These are phyloP conservation scores for Phasia obesa DNA, from an alignment of 2,888 invertebrate genomes.

Conservation along the genomic window DNA sequence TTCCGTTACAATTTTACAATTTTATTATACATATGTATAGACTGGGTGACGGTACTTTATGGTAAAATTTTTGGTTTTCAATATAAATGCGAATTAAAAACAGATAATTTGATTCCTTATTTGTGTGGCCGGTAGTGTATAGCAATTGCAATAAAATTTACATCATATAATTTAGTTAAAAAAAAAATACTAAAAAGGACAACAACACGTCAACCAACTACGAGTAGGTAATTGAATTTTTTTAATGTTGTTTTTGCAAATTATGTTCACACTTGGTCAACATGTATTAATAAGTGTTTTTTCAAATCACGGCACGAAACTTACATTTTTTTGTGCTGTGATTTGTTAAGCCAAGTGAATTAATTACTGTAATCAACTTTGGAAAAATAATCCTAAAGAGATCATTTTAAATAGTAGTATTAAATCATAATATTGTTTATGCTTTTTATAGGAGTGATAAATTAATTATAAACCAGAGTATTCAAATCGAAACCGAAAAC, in stretches of 20 bases:
- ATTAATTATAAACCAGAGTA: too few species aligned
- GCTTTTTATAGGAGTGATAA: too few species aligned
- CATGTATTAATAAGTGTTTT: slow-evolving; percentile 1
- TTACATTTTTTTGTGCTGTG: slow-evolving; percentile 9
- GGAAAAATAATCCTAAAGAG: neutral
- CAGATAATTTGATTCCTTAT: too few species aligned
- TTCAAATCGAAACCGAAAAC: too few species aligned
- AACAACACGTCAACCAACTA: slow-evolving; percentile 28
- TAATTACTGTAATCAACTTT: slow-evolving; percentile 34
- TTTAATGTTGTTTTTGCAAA: slow-evolving; percentile 8
- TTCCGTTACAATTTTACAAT: too few species aligned
- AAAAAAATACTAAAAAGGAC: slow-evolving; percentile 21
- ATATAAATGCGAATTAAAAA: too few species aligned
- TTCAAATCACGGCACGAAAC: slow-evolving; percentile 21
- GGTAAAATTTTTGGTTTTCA: too few species aligned
- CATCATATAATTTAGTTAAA: slow-evolving; percentile 33
- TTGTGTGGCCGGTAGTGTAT: too few species aligned
- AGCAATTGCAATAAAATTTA: slow-evolving; percentile 26
- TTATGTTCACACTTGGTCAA: slow-evolving; percentile 49
- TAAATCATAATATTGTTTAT: neutral
- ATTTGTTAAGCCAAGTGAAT: slow-evolving; percentile 10
- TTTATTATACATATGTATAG: too few species aligned
- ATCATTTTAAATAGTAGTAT: neutral
- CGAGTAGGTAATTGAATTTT: slow-evolving; percentile 46
- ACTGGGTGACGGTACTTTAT: too few species aligned